phyloP scores from a whole-genome alignment of 2,888 invertebrate species.

The Caenorhabditis panamensis region DNA sequence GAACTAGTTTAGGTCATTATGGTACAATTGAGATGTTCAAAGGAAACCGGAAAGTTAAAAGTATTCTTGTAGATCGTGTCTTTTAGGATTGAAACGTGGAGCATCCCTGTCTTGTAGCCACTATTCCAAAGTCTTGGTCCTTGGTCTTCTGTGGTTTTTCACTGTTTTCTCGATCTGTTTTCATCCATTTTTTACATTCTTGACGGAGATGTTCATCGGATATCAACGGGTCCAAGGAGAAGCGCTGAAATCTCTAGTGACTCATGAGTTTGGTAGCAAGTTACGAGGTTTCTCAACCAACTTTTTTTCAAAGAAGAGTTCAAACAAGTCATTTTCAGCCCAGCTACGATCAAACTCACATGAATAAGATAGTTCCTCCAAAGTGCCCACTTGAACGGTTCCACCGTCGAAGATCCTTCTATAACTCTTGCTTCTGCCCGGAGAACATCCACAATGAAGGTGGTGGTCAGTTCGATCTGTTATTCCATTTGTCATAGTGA shows the following conservation, averaged over 20 bases:
- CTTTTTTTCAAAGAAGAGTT: too few species aligned
- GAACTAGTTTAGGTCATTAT: too few species aligned
- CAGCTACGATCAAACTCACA: conserved; percentile 35
- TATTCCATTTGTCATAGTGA: not conserved
- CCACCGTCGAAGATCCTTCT: conserved; percentile 34
- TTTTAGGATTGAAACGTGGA: conserved; percentile 14
- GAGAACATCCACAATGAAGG: conserved; percentile 64
- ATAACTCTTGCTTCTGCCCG: conserved; percentile 58
- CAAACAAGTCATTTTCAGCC: too few species aligned
- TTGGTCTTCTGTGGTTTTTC: not conserved
- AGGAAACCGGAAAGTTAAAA: too few species aligned
- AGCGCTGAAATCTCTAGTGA: conserved; percentile 43
- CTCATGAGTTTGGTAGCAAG: too few species aligned
- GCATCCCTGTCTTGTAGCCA: conserved; percentile 25
- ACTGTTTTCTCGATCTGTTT: conserved; percentile 15
- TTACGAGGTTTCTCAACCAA: too few species aligned
- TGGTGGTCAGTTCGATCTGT: conserved; percentile 61
- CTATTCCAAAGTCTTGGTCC: conserved; percentile 4
- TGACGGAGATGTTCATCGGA: conserved; percentile 33
- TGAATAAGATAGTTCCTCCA: conserved; percentile 59
- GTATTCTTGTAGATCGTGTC: not conserved
- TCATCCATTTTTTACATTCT: conserved; percentile 37
- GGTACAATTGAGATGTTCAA: too few species aligned
- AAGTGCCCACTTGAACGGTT: conserved; percentile 62
- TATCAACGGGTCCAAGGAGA: conserved; percentile 32